Conservation (phyloP, 2,113 vertebrate genomes). For the Lampris megalopsis region DNA sequence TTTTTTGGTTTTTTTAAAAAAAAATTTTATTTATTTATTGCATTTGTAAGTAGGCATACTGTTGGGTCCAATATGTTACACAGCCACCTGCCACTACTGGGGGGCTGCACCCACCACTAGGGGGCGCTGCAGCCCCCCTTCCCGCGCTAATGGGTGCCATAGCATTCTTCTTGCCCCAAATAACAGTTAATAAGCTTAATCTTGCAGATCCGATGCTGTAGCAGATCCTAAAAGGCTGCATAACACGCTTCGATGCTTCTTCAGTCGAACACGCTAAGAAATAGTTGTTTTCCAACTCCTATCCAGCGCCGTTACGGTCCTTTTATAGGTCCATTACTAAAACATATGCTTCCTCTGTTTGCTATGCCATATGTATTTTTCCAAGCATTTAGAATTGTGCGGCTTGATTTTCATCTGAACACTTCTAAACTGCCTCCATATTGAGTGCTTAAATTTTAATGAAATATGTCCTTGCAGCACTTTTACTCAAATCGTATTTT, state of each 20-base stretch:
- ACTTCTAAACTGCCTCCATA: constrained; percentile 61
- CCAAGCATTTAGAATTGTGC: constrained; percentile 54
- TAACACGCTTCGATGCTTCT: constrained; percentile 11
- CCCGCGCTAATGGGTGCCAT: too few relatives aligned
- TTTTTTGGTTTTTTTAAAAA: too few relatives aligned
- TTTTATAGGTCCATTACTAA: constrained; percentile 60
- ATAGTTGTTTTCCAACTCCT: not conserved
- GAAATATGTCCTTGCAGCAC: constrained; percentile 70
- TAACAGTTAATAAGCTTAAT: not conserved
- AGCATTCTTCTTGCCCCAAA: not conserved
- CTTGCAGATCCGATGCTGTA: not conserved
- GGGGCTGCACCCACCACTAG: too few relatives aligned
- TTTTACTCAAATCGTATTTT: constrained; percentile 76
- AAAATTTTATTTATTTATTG: too few relatives aligned
- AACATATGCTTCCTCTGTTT: constrained; percentile 50
- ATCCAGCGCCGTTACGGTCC: constrained; percentile 23
- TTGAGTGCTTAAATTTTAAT: constrained; percentile 76
- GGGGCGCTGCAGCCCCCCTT: too few relatives aligned
- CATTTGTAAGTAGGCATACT: too few relatives aligned
- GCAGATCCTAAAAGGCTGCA: constrained; percentile 23
- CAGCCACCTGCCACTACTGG: too few relatives aligned
- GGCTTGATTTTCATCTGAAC: constrained; percentile 67
- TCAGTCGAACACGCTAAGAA: not conserved
- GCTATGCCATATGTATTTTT: constrained; percentile 64
- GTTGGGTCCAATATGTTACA: too few relatives aligned